Evolutionary conservation across 2,888 invertebrate species (phyloP), one percentile per base, ranked within the genome.

Genomic region (Pomacea canaliculata): DNA sequence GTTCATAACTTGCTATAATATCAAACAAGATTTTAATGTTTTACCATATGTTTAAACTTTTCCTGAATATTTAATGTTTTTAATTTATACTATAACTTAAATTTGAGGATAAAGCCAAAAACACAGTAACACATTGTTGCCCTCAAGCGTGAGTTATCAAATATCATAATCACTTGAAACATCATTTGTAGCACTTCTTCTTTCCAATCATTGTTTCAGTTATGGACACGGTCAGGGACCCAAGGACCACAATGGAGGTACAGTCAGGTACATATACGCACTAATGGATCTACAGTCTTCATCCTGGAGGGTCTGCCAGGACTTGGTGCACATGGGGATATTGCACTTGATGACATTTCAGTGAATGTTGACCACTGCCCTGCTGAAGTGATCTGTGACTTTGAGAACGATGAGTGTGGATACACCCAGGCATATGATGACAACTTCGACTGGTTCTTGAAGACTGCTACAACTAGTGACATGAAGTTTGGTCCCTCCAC

Each of bases 301-400:
- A 83, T 88, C 13, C 85, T 90, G 79, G 90, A 90, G 79, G 90
- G 85, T 18, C 80, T 86, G 8, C 73, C 84, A 60, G 85, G 86
- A 23, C 81, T 77, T 37, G 85, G 81, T 71, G 84, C 82, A 56
- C 79, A 79, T 68, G 89, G 89, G 16, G 85, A 87, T 75, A 89
- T 90, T 73, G 87, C 89, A 66, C 80, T 90, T 49, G 90, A 90
- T 83, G 90, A 90, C 80, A 79, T 90, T 27, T 76, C 73, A 2
- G 78, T 87, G 27, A 80, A 82, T 18, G 73, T 76, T 12, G 83
- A 82, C 18, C 67, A 80, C 10, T 89, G 88, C 76, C 84, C 84
- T 19, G 83, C 85, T 8, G 65, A 80, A 10, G 72, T 85, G 5
- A 82, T 83, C 76, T 89, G 89, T 77, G 84, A 83, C 72, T 89